Conservation (phyloP, 2,113 vertebrate genomes). For the Peucedramus taeniatus region DNA sequence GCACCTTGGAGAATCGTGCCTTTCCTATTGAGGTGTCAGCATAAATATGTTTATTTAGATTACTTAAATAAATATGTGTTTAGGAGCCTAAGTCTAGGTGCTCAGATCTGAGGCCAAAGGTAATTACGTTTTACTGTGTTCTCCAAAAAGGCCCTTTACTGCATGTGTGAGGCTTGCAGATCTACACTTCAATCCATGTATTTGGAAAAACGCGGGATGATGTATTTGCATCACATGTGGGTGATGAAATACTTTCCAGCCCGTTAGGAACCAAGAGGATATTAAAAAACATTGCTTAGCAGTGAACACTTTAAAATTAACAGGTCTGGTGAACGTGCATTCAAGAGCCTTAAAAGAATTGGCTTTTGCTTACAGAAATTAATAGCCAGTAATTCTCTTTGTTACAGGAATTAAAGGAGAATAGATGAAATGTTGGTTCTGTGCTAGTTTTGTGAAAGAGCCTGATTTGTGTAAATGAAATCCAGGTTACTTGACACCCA, state of each 20-base stretch:
- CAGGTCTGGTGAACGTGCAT: background rate
- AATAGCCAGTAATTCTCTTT: background rate
- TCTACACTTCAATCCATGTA: constrained; percentile 25
- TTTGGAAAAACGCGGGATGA: constrained; percentile 36
- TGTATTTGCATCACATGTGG: constrained; percentile 58
- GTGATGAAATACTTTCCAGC: constrained; percentile 64
- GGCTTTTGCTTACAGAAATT: background rate
- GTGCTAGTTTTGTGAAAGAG: background rate
- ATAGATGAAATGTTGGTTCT: background rate
- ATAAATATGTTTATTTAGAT: constrained; percentile 63
- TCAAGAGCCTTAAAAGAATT: background rate
- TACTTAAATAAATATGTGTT: constrained; percentile 62
- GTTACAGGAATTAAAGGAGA: background rate
- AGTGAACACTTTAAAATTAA: constrained; percentile 18
- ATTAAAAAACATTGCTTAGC: constrained; percentile 47
- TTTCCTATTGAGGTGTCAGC: constrained; percentile 54
- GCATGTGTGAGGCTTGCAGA: constrained; percentile 41
- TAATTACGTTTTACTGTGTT: constrained; percentile 45
- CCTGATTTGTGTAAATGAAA: background rate
- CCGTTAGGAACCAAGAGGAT: constrained; percentile 48
- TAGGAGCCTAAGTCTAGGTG: constrained; percentile 19
- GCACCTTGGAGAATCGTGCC: background rate
- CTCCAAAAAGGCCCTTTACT: constrained; percentile 15
- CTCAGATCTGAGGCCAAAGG: constrained; percentile 60
- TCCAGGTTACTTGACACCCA: background rate